Evolutionary conservation across 2,113 vertebrate genomes (phyloP).

Genomic region (Eurystomus gularis): DNA sequence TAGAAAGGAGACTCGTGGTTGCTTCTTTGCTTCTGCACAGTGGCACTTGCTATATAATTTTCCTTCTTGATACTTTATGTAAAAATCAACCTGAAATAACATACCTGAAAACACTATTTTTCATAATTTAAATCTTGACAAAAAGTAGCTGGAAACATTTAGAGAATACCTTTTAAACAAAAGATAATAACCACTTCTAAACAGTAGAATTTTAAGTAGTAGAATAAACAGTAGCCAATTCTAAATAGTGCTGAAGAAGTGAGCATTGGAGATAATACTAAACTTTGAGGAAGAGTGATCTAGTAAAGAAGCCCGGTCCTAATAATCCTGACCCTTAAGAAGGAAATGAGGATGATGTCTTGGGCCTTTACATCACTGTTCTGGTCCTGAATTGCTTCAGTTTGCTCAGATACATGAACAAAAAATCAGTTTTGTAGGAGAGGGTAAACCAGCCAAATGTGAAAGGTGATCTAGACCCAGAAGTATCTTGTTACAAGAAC

Average conservation of each 20-base stretch:
- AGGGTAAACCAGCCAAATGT: accelerated
- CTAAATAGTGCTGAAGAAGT: background rate
- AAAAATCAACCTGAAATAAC: background rate
- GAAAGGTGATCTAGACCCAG: background rate
- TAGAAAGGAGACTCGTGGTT: accelerated
- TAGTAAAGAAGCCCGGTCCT: background rate
- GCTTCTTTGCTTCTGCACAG: background rate
- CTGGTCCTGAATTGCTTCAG: background rate
- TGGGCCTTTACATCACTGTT: background rate
- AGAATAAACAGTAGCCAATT: background rate
- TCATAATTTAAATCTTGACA: background rate
- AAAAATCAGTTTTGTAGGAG: background rate
- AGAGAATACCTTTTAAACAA: background rate
- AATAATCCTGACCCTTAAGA: background rate
- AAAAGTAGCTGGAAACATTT: background rate
- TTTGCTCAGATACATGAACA: background rate
- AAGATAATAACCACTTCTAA: background rate
- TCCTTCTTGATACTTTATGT: background rate
- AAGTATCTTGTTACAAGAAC: background rate
- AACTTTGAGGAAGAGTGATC: background rate
- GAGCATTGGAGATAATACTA: background rate
- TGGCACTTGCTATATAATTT: background rate
- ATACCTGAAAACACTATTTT: background rate
- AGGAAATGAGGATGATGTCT: background rate
- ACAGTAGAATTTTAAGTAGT: background rate